Evolutionary conservation across 2,888 invertebrate genomes (phyloP), one percentile per base, ranked within the genome.

Genomic region (Drosophila buzzatii): DNA sequence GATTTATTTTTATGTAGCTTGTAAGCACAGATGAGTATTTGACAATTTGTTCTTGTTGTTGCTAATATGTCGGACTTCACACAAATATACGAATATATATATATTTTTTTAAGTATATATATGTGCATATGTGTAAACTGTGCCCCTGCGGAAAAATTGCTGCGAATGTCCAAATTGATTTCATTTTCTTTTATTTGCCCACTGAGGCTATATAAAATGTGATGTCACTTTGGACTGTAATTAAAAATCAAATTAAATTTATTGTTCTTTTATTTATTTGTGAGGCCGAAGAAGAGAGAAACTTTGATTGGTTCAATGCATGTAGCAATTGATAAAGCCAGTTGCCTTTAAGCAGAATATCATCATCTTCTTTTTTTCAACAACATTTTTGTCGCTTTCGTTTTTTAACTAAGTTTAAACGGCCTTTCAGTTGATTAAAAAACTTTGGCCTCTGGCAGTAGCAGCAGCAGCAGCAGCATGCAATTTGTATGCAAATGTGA

Each of bases 351-450:
- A 62, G 81, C 74, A 88, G 79, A 80, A 80, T 82, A 85, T 77
- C 69, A 61, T 57, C 9, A 33, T 45, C 16, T 44, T 41, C 51
- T 16, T n/a, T 41, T 41, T 47, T 70, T 68, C 70, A 8, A 12
- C 10, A 39, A 3, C 31, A 14, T 35, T n/a, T 61, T 55, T 55
- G 61, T 60, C 37, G 53, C 23, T 53, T 47, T 16, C 37, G 20
- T 70, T 74, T 85, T 72, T 76, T 70, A 85, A 85, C 84, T 75
- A 68, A 80, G 86, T 90, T 85, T 85, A 85, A 85, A 90, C 86
- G 89, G 85, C 77, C 79, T 90, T 90, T 82, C 83, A 90, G 90
- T 85, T 85, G 90, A 85, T 85, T 85, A 85, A 90, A 85, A 85
- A 85, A 90, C 86, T 85, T 85, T 85, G 84, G 77, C 81, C 73